These are phyloP conservation scores for Anableps anableps DNA, from an alignment of 2,797 vertebrate species.

Conservation along the genomic window DNA sequence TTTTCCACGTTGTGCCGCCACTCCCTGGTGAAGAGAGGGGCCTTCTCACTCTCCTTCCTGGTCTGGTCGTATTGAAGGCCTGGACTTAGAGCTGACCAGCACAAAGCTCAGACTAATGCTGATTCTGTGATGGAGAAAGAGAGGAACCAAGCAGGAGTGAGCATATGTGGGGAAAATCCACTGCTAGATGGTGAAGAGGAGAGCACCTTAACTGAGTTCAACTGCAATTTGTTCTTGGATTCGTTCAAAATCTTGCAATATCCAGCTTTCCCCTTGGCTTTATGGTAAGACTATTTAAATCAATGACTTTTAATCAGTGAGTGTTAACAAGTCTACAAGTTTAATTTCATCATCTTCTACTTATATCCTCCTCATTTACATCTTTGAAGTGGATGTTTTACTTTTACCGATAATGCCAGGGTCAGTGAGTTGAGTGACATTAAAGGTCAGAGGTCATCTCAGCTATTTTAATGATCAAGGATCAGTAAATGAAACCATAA, in stretches of 20 bases:
- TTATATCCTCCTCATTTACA: background rate
- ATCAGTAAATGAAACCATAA: slow-evolving; percentile 41
- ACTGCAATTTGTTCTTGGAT: slow-evolving; percentile 33
- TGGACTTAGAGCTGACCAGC: slow-evolving; percentile 68
- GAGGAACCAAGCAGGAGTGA: slow-evolving; percentile 21
- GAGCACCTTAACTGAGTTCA: slow-evolving; percentile 7
- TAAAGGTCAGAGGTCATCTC: slow-evolving; percentile 73
- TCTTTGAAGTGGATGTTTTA: background rate
- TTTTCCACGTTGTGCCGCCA: slow-evolving; percentile 56
- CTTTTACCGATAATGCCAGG: slow-evolving; percentile 21
- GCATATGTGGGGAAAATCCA: slow-evolving; percentile 11
- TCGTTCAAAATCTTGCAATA: slow-evolving; percentile 34
- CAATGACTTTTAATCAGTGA: slow-evolving; percentile 6
- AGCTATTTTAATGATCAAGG: slow-evolving; percentile 49
- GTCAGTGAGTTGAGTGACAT: slow-evolving; percentile 54
- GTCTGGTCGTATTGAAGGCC: slow-evolving; percentile 71
- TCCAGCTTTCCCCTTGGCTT: slow-evolving; percentile 18
- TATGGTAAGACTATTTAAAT: slow-evolving; percentile 66
- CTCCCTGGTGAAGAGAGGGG: slow-evolving; percentile 73
- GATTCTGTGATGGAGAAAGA: slow-evolving; percentile 43
- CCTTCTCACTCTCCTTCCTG: slow-evolving; percentile 80
- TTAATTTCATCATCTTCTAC: background rate
- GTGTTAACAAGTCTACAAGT: background rate
- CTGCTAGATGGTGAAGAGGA: slow-evolving; percentile 23
- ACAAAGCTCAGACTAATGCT: slow-evolving; percentile 51